These are phyloP conservation scores for Leguminivora glycinivorella DNA, from an alignment of 1,140 invertebrate genomes.

Conservation along the genomic window DNA sequence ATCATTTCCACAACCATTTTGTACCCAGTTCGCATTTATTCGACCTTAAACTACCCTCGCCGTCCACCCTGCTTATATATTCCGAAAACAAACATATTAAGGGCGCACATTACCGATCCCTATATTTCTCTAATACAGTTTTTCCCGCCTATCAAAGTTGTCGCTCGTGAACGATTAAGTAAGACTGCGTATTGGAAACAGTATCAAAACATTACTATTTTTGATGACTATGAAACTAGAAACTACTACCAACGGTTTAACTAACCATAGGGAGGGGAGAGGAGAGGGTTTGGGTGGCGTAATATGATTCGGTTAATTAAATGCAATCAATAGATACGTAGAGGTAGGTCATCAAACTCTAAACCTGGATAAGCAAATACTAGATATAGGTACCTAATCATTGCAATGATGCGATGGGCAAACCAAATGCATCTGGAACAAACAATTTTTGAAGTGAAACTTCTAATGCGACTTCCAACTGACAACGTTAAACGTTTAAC, in stretches of 20 bases:
- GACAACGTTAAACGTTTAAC: too few species aligned
- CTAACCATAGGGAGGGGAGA: too few species aligned
- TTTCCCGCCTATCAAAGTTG: slow-evolving; percentile 37
- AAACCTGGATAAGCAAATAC: not conserved
- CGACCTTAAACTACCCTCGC: not conserved
- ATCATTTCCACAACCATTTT: not conserved
- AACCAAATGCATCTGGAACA: not conserved
- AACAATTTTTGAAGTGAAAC: too few species aligned
- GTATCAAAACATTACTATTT: not conserved
- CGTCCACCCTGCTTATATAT: slow-evolving; percentile 32
- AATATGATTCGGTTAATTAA: not conserved
- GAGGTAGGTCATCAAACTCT: not conserved
- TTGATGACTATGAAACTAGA: too few species aligned
- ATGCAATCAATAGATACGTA: not conserved
- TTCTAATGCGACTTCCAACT: too few species aligned
- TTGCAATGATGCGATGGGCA: too few species aligned
- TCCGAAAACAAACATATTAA: slow-evolving; percentile 49
- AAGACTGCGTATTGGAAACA: slow-evolving; percentile 17
- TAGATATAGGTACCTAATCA: not conserved
- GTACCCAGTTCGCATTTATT: slow-evolving; percentile 3
- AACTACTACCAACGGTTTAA: too few species aligned
- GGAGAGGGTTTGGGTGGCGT: too few species aligned
- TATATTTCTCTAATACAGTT: slow-evolving; percentile 36
- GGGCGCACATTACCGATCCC: slow-evolving; percentile 36
- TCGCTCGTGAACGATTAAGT: slow-evolving; percentile 26